Percentiles rank a stretch among this genome's conserved stretches.
These are phyloP conservation scores for Hystrix cristata DNA, from an alignment of 2,113 vertebrate genomes.

Conservation along the genomic window DNA sequence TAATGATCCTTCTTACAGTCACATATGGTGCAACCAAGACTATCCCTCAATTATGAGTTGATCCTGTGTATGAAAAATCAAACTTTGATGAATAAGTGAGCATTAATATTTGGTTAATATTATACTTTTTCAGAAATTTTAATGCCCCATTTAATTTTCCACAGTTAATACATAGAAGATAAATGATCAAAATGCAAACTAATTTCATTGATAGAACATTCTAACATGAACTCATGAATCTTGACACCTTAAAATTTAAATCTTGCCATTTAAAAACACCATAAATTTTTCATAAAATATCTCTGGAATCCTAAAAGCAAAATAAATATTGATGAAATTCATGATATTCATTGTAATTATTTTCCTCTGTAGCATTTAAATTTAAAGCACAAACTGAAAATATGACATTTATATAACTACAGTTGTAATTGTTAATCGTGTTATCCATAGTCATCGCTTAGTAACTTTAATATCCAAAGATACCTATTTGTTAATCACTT, in stretches of 20 bases:
- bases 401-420: background rate
- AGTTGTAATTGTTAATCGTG: background rate
- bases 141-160: background rate
- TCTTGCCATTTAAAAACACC: slow-evolving; percentile 10
- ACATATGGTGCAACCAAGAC: background rate
- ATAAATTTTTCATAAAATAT: background rate
- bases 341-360: background rate
- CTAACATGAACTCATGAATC: background rate
- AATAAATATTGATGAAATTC: slow-evolving; percentile 28
- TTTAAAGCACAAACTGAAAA: slow-evolving; percentile 47
- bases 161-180: background rate
- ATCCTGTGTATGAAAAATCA: background rate
- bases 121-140: background rate
- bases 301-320: background rate
- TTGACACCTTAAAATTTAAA: background rate
- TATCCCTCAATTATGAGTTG: background rate
- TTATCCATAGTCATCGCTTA: background rate
- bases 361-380: background rate
- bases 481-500: background rate
- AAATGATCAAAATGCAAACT: slow-evolving; percentile 11
- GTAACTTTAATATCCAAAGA: slow-evolving; percentile 50
- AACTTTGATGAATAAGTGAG: background rate
- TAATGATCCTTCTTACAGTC: slow-evolving; percentile 38
- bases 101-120: background rate
- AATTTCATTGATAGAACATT: slow-evolving; percentile 46